Evolutionary conservation across 2,113 vertebrate genomes (phyloP).

Genomic region (Puma concolor): DNA sequence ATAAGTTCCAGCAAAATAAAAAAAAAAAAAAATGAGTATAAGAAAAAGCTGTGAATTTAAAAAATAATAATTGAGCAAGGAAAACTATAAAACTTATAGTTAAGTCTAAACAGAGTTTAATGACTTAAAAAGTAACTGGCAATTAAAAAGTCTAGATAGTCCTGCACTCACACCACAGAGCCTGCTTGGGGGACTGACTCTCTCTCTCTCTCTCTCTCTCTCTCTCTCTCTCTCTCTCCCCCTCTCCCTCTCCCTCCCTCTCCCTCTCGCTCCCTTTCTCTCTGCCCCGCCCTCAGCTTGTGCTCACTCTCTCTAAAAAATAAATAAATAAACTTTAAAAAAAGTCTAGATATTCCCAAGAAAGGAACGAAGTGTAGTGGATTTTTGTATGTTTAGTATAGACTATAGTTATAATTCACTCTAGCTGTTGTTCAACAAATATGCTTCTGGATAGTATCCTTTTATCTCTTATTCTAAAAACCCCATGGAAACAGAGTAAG

Average conservation of each 20-base stretch:
- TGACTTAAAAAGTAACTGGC: neutral
- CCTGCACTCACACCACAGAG: neutral
- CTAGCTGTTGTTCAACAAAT: neutral
- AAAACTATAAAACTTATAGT: neutral
- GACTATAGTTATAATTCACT: neutral
- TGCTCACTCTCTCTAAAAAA: too few species aligned
- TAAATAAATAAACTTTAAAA: neutral
- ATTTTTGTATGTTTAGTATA: neutral
- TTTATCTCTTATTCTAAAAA: neutral
- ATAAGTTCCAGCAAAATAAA: neutral
- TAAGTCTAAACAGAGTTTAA: neutral
- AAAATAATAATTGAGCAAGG: neutral
- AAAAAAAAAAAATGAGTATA: neutral
- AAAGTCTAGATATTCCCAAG: neutral
- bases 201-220: too few species aligned
- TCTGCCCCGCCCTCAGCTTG: too few species aligned
- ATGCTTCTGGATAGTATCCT: neutral
- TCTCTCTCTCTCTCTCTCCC: accelerated
- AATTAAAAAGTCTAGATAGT: neutral
- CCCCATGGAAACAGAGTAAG: neutral
- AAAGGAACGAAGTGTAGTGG: neutral
- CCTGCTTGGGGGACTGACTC: too few species aligned
- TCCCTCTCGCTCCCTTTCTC: too few species aligned
- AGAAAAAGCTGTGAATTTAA: neutral
- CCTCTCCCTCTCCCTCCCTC: too few species aligned